phyloP scores from a whole-genome alignment of 2,113 vertebrate genomes.

The Malurus cyaneus region DNA sequence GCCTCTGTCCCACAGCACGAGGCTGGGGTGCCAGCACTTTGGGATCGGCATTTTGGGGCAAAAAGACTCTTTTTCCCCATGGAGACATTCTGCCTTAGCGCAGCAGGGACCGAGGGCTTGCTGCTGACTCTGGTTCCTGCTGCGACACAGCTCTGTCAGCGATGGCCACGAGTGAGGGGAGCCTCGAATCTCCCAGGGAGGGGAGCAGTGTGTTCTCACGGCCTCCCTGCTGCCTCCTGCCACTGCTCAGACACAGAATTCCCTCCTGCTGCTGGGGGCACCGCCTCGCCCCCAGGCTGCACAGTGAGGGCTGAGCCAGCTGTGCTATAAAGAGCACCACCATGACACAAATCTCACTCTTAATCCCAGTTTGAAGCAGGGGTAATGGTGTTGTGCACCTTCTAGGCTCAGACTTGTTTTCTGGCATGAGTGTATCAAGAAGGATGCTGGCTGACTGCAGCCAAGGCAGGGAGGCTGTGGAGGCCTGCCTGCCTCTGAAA shows the following conservation, averaged over 20 bases:
- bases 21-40: neutral
- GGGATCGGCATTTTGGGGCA: neutral
- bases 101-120: neutral
- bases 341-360: neutral
- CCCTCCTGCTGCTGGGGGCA: neutral
- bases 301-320: neutral
- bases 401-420: neutral
- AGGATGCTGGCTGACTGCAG: neutral
- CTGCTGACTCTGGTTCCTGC: neutral
- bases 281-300: accelerated
- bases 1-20: neutral
- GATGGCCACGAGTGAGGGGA: accelerated
- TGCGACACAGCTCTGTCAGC: neutral
- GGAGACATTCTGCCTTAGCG: accelerated
- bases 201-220: neutral
- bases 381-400: neutral
- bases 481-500: neutral
- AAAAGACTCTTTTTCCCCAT: neutral
- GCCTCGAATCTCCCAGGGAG: neutral
- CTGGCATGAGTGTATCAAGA: neutral
- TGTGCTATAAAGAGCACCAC: neutral
- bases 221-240: neutral
- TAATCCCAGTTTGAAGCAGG: neutral
- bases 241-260: neutral
- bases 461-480: neutral